Evolutionary conservation across 2,113 vertebrate species (phyloP).

Genomic region (Ailurus styani): DNA sequence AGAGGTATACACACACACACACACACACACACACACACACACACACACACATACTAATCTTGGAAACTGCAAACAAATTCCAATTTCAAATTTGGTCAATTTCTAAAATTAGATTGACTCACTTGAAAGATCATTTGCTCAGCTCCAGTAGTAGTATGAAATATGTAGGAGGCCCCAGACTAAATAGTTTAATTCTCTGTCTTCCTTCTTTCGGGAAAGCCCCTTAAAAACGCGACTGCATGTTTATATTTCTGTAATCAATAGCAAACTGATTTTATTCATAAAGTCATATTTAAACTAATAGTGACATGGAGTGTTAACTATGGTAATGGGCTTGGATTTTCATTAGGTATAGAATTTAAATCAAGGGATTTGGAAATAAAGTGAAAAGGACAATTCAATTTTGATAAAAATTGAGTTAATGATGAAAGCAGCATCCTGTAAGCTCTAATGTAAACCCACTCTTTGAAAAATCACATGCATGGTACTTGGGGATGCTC

Average conservation of each 20-base stretch:
- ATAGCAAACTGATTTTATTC: neutral
- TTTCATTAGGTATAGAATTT: conserved; percentile 29
- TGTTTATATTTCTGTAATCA: neutral
- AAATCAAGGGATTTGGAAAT: conserved; percentile 33
- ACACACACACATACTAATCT: neutral
- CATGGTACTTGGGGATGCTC: conserved; percentile 35
- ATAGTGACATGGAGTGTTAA: neutral
- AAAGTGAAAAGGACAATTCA: conserved; percentile 14
- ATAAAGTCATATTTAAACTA: conserved; percentile 14
- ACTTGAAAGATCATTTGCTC: neutral
- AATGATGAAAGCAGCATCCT: conserved; percentile 50
- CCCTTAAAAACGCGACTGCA: neutral
- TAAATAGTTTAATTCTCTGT: conserved; percentile 13
- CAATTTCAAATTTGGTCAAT: neutral
- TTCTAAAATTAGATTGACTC: neutral
- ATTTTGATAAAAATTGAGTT: neutral
- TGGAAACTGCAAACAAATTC: neutral
- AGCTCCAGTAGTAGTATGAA: neutral
- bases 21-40: no score
- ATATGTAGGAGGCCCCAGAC: neutral
- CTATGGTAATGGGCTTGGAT: neutral
- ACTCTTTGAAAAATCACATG: conserved; percentile 36
- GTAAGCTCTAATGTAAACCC: conserved; percentile 49
- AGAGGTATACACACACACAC: accelerated
- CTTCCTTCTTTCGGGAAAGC: neutral